Conservation (phyloP, 2,888 invertebrate species). For the Thalpophila matura region DNA sequence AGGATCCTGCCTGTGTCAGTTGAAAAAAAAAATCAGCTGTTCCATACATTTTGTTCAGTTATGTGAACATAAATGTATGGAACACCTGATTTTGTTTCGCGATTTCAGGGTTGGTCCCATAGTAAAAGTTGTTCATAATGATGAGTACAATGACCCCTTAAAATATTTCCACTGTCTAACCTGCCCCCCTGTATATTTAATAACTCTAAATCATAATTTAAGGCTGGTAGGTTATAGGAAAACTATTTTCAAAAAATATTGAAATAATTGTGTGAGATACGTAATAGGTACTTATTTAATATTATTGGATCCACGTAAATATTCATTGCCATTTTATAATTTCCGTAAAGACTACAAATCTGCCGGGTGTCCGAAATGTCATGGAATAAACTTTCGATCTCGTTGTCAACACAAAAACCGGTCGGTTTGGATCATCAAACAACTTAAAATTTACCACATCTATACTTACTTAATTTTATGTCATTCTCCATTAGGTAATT, state of each 20-base stretch:
- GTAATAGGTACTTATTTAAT: background rate
- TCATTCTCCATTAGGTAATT: constrained; percentile 41
- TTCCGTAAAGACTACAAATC: constrained; percentile 27
- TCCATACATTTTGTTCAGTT: too few species aligned
- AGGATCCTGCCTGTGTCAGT: too few species aligned
- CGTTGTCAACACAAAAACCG: constrained; percentile 67
- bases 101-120: too few species aligned
- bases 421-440: constrained; percentile 67
- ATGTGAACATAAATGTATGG: too few species aligned
- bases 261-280: background rate
- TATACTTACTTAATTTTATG: constrained; percentile 44
- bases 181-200: too few species aligned
- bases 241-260: background rate
- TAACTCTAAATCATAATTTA: too few species aligned
- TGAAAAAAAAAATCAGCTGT: too few species aligned
- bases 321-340: constrained; percentile 31
- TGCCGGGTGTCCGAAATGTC: constrained; percentile 46
- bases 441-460: constrained; percentile 42
- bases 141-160: too few species aligned
- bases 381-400: constrained; percentile 75
- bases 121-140: too few species aligned
- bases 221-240: too few species aligned
- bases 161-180: too few species aligned
- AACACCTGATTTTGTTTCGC: too few species aligned
- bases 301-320: background rate